Conservation (phyloP, 2,888 invertebrate species). For the Iphiclides podalirius region DNA sequence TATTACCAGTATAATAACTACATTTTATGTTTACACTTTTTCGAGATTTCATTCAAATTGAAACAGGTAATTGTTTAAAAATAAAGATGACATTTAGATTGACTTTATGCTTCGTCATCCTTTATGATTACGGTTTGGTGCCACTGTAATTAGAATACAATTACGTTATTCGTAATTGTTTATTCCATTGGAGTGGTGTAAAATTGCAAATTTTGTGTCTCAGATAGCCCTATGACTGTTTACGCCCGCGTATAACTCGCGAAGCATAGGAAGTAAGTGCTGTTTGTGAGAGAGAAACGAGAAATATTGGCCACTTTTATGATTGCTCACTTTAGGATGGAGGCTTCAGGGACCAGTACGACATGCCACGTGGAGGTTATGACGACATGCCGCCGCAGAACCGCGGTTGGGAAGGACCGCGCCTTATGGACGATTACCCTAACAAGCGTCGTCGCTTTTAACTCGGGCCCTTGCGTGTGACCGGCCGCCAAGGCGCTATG, state of each 20-base stretch:
- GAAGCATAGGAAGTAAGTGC: slow-evolving; percentile 8
- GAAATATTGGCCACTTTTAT: slow-evolving; percentile 72
- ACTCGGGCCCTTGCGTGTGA: slow-evolving; percentile 32
- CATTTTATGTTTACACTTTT: no score
- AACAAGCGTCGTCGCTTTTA: slow-evolving; percentile 84
- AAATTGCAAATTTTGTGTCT: no score
- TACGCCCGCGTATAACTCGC: not conserved
- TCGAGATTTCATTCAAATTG: no score
- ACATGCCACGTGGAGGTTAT: slow-evolving; percentile 69
- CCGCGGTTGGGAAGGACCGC: slow-evolving; percentile 78
- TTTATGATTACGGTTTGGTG: no score
- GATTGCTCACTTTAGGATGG: slow-evolving; percentile 76
- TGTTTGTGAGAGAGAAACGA: slow-evolving; percentile 29
- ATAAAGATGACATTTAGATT: no score
- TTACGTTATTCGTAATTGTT: no score
- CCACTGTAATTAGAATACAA: no score
- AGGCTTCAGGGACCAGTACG: slow-evolving; percentile 78
- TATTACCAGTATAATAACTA: no score
- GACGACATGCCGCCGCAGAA: slow-evolving; percentile 72
- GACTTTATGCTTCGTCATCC: no score
- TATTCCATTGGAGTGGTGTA: no score
- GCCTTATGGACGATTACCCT: slow-evolving; percentile 82
- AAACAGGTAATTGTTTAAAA: no score
- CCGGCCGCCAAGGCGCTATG: not conserved
- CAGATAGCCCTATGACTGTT: slow-evolving; percentile 13